These are phyloP conservation scores for Galerucella pusilla DNA, from an alignment of 2,888 invertebrate species.

Conservation along the genomic window DNA sequence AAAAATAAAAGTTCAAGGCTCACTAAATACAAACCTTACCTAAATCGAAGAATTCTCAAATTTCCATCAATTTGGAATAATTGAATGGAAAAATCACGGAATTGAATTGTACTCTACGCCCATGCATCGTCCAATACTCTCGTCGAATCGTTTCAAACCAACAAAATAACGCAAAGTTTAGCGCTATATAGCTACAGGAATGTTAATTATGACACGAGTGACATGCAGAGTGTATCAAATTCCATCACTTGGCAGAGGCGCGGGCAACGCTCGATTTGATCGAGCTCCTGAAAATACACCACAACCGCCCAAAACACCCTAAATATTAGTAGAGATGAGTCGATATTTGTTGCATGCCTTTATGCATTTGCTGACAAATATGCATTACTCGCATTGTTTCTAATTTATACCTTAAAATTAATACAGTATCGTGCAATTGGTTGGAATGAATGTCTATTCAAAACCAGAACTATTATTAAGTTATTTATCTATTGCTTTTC, in stretches of 20 bases:
- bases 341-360: constrained; percentile 62
- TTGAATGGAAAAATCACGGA: background rate
- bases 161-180: constrained; percentile 56
- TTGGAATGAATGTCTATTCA: background rate
- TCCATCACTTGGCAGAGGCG: constrained; percentile 57
- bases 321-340: constrained; percentile 59
- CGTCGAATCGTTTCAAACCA: constrained; percentile 31
- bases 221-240: constrained; percentile 59
- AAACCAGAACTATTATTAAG: background rate
- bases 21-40: too few relatives aligned
- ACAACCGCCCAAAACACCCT: constrained; percentile 54
- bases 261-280: constrained; percentile 52
- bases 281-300: constrained; percentile 53
- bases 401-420: constrained; percentile 38
- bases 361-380: constrained; percentile 59
- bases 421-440: background rate
- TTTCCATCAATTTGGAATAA: too few relatives aligned
- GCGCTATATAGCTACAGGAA: constrained; percentile 57
- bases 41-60: too few relatives aligned
- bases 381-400: constrained; percentile 57
- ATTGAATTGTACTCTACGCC: background rate
- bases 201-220: constrained; percentile 64
- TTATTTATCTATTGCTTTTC: background rate
- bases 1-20: too few relatives aligned
- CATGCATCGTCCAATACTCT: constrained; percentile 7